Percentiles rank a stretch among this genome's conserved stretches.
Conservation (phyloP, 2,797 vertebrate genomes). For the Urosaurus nigricauda region DNA sequence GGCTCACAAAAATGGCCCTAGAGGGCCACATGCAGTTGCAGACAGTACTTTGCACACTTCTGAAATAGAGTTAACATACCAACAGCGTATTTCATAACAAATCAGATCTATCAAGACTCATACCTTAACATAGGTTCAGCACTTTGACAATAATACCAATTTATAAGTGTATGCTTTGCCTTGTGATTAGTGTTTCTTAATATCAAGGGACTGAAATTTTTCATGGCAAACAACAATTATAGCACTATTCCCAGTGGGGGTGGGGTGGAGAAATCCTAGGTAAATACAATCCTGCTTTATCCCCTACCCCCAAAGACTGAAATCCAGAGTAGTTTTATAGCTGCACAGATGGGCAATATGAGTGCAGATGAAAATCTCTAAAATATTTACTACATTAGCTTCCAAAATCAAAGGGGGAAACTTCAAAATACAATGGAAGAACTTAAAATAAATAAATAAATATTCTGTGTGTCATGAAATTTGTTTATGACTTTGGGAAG, state of each 20-base stretch:
- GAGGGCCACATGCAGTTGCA: too few relatives aligned
- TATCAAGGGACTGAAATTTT: conserved; percentile 41
- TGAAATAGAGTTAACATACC: too few relatives aligned
- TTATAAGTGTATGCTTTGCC: conserved; percentile 28
- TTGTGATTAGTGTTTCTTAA: conserved; percentile 25
- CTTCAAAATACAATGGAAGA: conserved; percentile 6
- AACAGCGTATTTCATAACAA: background rate
- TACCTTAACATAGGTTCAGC: background rate
- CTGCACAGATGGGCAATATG: background rate
- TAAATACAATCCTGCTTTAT: conserved; percentile 23
- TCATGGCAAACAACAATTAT: conserved; percentile 40
- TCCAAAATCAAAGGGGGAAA: background rate
- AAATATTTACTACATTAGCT: background rate
- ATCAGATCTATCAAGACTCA: background rate
- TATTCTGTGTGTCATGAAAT: background rate
- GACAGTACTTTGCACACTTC: too few relatives aligned
- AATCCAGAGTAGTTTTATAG: background rate
- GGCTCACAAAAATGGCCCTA: too few relatives aligned
- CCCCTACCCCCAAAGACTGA: background rate
- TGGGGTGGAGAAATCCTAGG: background rate
- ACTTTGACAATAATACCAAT: background rate
- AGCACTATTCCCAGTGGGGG: background rate
- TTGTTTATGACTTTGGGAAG: too few relatives aligned
- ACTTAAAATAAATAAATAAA: background rate
- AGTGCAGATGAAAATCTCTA: background rate